A percentile compares a stretch with the other conserved stretches of the same genome.
Conservation (phyloP, 2,888 invertebrate genomes). For the Phyllotreta cruciferae region DNA sequence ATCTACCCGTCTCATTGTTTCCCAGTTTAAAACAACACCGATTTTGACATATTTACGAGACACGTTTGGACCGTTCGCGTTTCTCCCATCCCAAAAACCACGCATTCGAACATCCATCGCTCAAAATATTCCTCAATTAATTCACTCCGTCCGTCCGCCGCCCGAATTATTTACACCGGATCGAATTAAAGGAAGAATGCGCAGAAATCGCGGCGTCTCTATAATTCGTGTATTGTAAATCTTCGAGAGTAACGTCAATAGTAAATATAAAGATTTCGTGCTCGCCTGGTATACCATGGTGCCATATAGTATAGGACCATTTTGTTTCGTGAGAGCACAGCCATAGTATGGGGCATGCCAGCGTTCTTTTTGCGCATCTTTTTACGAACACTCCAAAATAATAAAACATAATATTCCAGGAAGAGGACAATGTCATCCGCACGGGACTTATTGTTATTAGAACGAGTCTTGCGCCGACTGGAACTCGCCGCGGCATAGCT, state of each 20-base stretch:
- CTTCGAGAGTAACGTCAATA: too few species aligned
- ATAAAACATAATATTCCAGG: conserved; percentile 22
- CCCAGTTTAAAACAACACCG: conserved; percentile 60
- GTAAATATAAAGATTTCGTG: too few species aligned
- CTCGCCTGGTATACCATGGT: too few species aligned
- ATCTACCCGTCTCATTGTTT: conserved; percentile 60
- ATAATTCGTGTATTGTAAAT: too few species aligned
- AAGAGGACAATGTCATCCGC: conserved; percentile 16
- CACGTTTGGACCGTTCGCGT: conserved; percentile 49
- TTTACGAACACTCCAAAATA: conserved; percentile 6
- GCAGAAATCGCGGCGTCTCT: too few species aligned
- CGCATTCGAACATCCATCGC: conserved; percentile 49
- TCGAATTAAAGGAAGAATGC: too few species aligned
- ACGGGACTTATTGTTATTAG: conserved; percentile 20
- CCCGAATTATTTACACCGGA: neutral
- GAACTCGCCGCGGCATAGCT: conserved; percentile 38
- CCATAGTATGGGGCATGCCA: conserved; percentile 4
- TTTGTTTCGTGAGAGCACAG: neutral
- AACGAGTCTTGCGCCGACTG: conserved; percentile 9
- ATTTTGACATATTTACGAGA: conserved; percentile 61
- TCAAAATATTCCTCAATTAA: conserved; percentile 53
- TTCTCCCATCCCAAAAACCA: conserved; percentile 39
- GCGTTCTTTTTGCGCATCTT: neutral
- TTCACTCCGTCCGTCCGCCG: conserved; percentile 27
- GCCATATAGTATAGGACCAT: too few species aligned